Percentiles rank a stretch among this genome's conserved stretches.
These are phyloP conservation scores for Smithornis capensis DNA, from an alignment of 2,113 vertebrate species.

Conservation along the genomic window DNA sequence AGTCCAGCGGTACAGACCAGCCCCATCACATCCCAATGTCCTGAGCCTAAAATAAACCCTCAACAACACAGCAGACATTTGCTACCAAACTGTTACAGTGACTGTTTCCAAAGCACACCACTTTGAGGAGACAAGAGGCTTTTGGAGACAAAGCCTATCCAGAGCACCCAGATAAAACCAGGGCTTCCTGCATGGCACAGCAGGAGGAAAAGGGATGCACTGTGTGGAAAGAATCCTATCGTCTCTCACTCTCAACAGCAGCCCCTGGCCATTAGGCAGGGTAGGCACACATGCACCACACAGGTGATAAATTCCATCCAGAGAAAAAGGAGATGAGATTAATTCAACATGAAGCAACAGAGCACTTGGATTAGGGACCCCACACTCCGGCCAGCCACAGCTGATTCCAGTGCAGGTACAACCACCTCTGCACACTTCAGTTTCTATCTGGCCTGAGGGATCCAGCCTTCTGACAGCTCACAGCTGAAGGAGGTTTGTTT, in stretches of 20 bases:
- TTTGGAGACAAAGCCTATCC: neutral
- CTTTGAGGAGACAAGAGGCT: neutral
- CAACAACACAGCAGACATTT: neutral
- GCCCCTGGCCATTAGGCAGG: neutral
- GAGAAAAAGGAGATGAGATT: neutral
- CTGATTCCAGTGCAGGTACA: neutral
- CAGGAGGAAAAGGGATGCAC: neutral
- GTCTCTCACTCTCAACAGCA: neutral
- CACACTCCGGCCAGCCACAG: neutral
- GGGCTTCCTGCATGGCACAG: neutral
- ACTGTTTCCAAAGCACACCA: neutral
- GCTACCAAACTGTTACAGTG: neutral
- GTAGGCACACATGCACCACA: neutral
- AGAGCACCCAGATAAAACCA: neutral
- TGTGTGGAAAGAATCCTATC: fast-evolving
- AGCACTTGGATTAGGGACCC: neutral
- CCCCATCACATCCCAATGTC: neutral
- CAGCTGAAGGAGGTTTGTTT: neutral
- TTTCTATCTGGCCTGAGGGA: neutral
- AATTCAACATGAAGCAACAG: neutral
- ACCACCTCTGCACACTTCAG: neutral
- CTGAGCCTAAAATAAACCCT: neutral
- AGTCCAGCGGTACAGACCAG: neutral
- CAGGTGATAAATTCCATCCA: neutral
- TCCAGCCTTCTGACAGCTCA: neutral